Evolutionary conservation across 2,113 vertebrate genomes (phyloP).

Genomic region (Pardalotus punctatus): DNA sequence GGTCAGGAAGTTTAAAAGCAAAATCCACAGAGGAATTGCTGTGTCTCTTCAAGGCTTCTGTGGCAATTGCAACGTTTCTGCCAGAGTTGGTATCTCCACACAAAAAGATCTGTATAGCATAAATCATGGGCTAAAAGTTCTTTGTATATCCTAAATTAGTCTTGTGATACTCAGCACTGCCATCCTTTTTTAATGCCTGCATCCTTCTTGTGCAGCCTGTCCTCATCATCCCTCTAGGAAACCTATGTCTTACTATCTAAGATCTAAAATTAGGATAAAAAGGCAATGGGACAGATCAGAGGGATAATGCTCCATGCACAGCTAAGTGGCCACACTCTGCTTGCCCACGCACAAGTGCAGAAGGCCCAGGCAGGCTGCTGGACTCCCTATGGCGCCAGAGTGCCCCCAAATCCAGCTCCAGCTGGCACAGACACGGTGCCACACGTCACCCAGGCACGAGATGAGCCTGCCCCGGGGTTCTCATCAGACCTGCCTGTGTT

Average conservation of each 20-base stretch:
- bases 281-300: background rate
- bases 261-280: background rate
- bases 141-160: background rate
- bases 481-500: background rate
- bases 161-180: background rate
- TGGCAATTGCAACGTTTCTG: background rate
- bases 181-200: background rate
- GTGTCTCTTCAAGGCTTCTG: background rate
- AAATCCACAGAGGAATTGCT: background rate
- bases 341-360: background rate
- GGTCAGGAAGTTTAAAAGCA: background rate
- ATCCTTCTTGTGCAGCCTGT: background rate
- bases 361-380: background rate
- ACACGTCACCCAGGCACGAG: fast-evolving
- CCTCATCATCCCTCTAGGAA: background rate
- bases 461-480: background rate
- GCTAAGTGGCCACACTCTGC: background rate
- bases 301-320: background rate
- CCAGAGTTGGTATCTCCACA: background rate
- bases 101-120: background rate
- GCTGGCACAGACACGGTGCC: background rate
- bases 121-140: background rate
- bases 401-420: background rate
- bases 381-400: fast-evolving
- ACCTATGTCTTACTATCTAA: background rate